phyloP scores from a whole-genome alignment of 2,113 vertebrate species.

The Ictalurus punctatus region DNA sequence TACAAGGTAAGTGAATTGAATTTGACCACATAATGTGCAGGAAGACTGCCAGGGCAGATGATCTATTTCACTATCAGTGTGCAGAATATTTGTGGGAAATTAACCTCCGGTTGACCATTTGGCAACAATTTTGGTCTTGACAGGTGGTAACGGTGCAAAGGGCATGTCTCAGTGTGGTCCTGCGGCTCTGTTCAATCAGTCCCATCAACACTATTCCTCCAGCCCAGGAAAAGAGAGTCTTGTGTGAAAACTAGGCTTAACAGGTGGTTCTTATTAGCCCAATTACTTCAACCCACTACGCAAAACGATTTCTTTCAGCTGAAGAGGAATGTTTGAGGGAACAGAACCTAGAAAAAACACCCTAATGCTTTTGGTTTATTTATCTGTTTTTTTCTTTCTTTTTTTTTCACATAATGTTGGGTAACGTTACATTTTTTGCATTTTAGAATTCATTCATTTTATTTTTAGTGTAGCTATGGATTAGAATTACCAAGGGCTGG shows the following conservation, averaged over 20 bases:
- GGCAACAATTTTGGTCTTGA: constrained; percentile 10
- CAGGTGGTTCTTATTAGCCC: constrained; percentile 59
- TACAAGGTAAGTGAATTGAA: constrained; percentile 75
- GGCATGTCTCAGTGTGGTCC: constrained; percentile 1
- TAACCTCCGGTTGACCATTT: background rate
- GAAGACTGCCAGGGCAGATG: background rate
- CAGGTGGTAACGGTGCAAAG: background rate
- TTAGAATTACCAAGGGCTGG: background rate
- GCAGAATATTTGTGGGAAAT: constrained; percentile 11
- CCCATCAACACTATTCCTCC: constrained; percentile 20
- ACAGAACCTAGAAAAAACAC: constrained; percentile 21
- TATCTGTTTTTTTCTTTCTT: background rate
- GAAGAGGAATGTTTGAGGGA: background rate
- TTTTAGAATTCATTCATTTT: background rate
- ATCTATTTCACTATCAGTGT: background rate
- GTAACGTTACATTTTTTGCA: background rate
- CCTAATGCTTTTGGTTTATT: constrained; percentile 13
- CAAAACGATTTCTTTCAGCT: constrained; percentile 46
- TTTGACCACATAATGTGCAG: constrained; percentile 3
- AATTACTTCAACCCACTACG: constrained; percentile 48
- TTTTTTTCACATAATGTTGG: background rate
- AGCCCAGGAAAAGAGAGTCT: background rate
- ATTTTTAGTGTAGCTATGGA: background rate
- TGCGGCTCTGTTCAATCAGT: constrained; percentile 3
- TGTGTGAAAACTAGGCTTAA: constrained; percentile 42